Evolutionary conservation across 2,888 invertebrate species (phyloP), one percentile per base, ranked within the genome.

Genomic region (Caenorhabditis virilis): DNA sequence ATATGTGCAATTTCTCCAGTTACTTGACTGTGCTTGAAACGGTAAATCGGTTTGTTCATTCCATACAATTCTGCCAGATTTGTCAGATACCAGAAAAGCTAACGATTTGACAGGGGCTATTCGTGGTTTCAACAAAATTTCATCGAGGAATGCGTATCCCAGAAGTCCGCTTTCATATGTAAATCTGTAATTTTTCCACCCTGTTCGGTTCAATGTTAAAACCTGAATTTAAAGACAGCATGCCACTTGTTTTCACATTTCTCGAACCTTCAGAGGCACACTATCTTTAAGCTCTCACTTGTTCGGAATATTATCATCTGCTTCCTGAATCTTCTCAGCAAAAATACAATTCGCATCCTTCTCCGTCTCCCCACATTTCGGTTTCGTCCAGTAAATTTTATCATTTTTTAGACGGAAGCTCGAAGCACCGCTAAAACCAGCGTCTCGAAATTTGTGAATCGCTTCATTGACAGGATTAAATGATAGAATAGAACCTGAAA

Each of bases 1-100:
- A 33, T 59, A 64, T 3, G 64, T 55, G n/a, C 42, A 55, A 35
- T 64, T 64, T n/a, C 64, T 54, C 64, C 64, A 64, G 2, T 36
- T 46, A n/a, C 38, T 38, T n/a, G 39, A 39, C 42, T 63, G 57
- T 0, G 63, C 77, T 70, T 78, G 78, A 42, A 75, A 78, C 0
- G 74, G 72, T n/a, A 76, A 48, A n/a, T 69, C 52, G 3, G 11
- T 39, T 0, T 70, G 67, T 9, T 69, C 66, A 38, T 39, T 49
- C 79, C 79, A 79, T 9, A 74, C 69, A 9, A 78, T 58, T 45
- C 63, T 52, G 2, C 58, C 77, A 11, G 62, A 38, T 11, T 50
- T 61, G 39, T 74, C 76, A 18, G 62, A 62, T 20, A 74, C 49
- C 16, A 75, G 33, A 7, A 79, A 46, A 9, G 74, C 64, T 13